Conservation (phyloP, 2,113 vertebrate species). For the Leiothrix lutea region DNA sequence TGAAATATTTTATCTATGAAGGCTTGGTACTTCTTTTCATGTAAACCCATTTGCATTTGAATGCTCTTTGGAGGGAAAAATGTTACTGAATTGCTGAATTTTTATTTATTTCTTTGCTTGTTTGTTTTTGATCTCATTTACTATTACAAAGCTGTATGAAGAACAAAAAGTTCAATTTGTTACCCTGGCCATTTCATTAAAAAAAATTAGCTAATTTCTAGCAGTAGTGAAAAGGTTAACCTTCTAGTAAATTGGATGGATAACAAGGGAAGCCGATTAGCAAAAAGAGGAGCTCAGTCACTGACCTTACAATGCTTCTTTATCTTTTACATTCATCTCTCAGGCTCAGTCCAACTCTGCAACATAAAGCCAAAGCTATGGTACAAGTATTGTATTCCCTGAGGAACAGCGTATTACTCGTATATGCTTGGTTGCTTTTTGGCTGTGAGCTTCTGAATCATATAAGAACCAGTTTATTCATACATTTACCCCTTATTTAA, state of each 20-base stretch:
- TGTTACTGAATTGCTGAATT: background rate
- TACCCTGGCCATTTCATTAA: background rate
- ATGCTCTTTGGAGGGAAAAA: background rate
- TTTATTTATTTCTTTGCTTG: background rate
- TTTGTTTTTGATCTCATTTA: background rate
- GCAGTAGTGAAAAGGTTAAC: conserved; percentile 45
- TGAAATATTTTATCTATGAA: conserved; percentile 23
- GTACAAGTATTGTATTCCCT: conserved; percentile 42
- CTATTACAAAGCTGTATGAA: background rate
- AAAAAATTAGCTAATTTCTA: background rate
- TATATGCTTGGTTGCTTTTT: conserved; percentile 50
- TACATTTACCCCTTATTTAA: conserved; percentile 51
- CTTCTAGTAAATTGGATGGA: conserved; percentile 26
- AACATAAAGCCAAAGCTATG: conserved; percentile 51
- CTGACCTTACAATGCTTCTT: conserved; percentile 53
- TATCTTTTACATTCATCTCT: conserved; percentile 61
- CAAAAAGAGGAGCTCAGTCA: conserved; percentile 24
- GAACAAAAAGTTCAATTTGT: background rate
- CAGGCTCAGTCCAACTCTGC: background rate
- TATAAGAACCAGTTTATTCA: conserved; percentile 46
- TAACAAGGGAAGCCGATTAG: conserved; percentile 38
- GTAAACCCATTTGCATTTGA: background rate
- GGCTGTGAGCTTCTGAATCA: conserved; percentile 36
- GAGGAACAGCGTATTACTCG: conserved; percentile 32
- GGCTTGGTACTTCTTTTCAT: background rate